Base-by-base conservation (phyloP, 2,888 invertebrate species). In the Plagodis pulveraria region DNA sequence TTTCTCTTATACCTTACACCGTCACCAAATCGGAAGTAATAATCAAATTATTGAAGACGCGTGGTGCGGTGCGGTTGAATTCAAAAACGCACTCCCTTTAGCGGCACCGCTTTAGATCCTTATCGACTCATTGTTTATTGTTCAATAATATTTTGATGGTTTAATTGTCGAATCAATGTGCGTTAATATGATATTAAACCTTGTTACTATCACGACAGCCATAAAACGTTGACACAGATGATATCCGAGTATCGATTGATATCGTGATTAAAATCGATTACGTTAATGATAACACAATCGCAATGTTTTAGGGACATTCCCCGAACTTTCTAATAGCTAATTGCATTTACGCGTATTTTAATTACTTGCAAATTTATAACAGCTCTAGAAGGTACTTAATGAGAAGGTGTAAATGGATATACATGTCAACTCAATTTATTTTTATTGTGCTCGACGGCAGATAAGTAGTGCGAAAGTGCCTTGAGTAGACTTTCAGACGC, bases 21-120 rank as follows among this genome's bases (percentile, higher is more conserved):
- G 42, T 54, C 76, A 74, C 76, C 75, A 79, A 78, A 76, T 85
- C 86, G 87, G 85, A 89, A 86, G 83, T 85, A 73, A 71, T 77
- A 84, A 80, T 81, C 76, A 80, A 73, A 78, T 77, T 73, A 80
- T 74, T 73, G 69, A 74, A 75, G 67, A 68, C 73, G 70, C 75
- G 59, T 81, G 77, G 78, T 81, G 79, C 83, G 83, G 81, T 65
- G 57, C 75, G 63, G 77, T 82, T 76, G 62, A 72, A 74, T 68
- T 69, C 67, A 65, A 54, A 67, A 66, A 72, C 74, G 74, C 63
- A 64, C 69, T 62, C 68, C 60, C 69, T 80, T 80, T 77, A 69
- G 61, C 57, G 58, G 54, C 55, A 64, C 77, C 81, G 80, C 69
- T 48, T 61, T 61, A 47, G 80, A 78, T 79, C 58, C 56, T 63